A percentile compares a stretch with the other conserved stretches of the same genome.
Evolutionary conservation across 2,888 invertebrate species (phyloP).

Genomic region (Zeuzera pyrina): DNA sequence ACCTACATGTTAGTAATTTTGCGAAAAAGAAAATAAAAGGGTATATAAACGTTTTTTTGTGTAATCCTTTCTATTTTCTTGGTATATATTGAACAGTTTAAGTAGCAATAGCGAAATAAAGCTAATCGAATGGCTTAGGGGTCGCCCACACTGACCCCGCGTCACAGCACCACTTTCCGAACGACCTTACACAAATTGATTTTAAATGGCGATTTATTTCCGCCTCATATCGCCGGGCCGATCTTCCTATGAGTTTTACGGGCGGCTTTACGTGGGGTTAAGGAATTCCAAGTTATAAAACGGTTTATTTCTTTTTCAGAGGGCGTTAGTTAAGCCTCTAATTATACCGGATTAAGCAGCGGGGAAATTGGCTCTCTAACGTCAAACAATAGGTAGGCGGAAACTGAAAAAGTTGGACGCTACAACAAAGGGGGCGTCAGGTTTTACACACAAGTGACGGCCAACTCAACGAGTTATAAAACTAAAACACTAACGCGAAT

Average conservation of each 20-base stretch:
- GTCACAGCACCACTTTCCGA: slow-evolving; percentile 46
- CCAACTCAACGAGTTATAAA: slow-evolving; percentile 32
- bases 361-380: too few relatives aligned
- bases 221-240: slow-evolving; percentile 69
- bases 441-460: too few relatives aligned
- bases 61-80: slow-evolving; percentile 2
- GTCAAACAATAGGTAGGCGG: too few relatives aligned
- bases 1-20: too few relatives aligned
- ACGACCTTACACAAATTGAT: slow-evolving; percentile 71
- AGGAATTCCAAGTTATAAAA: slow-evolving; percentile 67
- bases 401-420: too few relatives aligned
- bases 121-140: slow-evolving; percentile 2
- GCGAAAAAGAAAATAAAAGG: too few relatives aligned
- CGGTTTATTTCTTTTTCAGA: slow-evolving; percentile 66
- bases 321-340: slow-evolving; percentile 43
- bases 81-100: slow-evolving; percentile 18
- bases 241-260: slow-evolving; percentile 70
- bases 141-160: slow-evolving; percentile 23
- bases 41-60: too few relatives aligned
- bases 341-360: slow-evolving; percentile 52
- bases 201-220: slow-evolving; percentile 73
- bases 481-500: slow-evolving; percentile 35
- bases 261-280: slow-evolving; percentile 63
- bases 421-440: too few relatives aligned
- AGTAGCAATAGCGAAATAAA: slow-evolving; percentile 2